These are phyloP conservation scores for Exocentrus adspersus DNA, from an alignment of 2,888 invertebrate genomes.

Conservation along the genomic window DNA sequence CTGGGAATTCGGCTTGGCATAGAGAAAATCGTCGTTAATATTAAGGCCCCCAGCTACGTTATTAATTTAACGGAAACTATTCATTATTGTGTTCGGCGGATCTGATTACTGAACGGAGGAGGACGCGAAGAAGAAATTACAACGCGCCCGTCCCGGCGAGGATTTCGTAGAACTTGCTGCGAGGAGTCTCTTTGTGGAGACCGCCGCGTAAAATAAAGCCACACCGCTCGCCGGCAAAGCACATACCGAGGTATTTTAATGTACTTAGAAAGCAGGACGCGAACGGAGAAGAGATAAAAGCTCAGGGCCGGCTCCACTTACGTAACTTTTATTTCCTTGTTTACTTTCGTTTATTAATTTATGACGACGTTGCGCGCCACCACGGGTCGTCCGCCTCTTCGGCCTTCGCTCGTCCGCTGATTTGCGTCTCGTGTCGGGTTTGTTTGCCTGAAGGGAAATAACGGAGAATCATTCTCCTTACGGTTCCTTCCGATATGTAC, in stretches of 20 bases:
- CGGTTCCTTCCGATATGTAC: no score
- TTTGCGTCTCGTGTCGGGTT: no score
- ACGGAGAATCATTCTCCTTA: no score
- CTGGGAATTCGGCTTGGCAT: no score
- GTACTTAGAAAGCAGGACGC: slow-evolving; percentile 46
- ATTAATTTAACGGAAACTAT: not conserved
- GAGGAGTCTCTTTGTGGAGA: slow-evolving; percentile 29
- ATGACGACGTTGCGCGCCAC: not conserved
- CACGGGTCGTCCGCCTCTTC: not conserved
- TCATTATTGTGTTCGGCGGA: not conserved
- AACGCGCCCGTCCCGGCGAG: slow-evolving; percentile 7
- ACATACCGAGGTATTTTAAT: slow-evolving; percentile 52
- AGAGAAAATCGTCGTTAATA: no score
- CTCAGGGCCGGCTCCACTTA: slow-evolving; percentile 33
- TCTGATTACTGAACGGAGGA: slow-evolving; percentile 9
- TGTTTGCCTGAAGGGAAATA: no score
- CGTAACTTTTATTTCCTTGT: slow-evolving; percentile 8
- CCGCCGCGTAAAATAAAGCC: slow-evolving; percentile 46
- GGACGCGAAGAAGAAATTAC: slow-evolving; percentile 14
- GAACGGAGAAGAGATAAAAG: slow-evolving; percentile 48
- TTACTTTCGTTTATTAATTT: slow-evolving; percentile 1
- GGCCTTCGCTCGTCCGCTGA: no score
- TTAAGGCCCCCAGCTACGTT: no score
- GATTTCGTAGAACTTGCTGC: slow-evolving; percentile 16
- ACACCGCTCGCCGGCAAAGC: slow-evolving; percentile 37